Evolutionary conservation across 2,797 vertebrate genomes (phyloP).

Genomic region (Zenarchopterus dispar): DNA sequence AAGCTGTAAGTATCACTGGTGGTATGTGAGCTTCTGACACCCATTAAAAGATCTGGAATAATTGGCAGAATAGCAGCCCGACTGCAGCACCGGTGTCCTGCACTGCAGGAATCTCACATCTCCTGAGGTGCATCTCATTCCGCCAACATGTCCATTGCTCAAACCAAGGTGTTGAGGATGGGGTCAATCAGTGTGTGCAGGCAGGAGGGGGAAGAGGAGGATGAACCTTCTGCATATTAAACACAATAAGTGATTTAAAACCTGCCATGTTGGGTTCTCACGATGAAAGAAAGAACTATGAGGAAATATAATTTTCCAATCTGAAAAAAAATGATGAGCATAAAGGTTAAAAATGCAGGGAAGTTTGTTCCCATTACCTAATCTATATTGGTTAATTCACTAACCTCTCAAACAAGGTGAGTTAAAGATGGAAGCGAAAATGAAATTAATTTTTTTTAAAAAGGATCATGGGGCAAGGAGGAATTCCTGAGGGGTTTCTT

Average conservation of each 20-base stretch:
- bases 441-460: no score
- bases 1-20: conserved; percentile 25
- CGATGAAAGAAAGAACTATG: background rate
- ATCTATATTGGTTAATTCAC: conserved; percentile 2
- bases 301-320: background rate
- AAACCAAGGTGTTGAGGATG: conserved; percentile 23
- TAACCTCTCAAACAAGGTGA: conserved; percentile 84
- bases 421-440: conserved; percentile 34
- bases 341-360: conserved; percentile 1
- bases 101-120: conserved; percentile 88
- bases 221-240: conserved; percentile 10
- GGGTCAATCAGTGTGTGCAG: conserved; percentile 12
- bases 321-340: background rate
- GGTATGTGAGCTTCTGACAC: conserved; percentile 35
- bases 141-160: conserved; percentile 87
- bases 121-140: conserved; percentile 87
- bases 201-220: conserved; percentile 1
- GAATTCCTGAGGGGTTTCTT: conserved; percentile 41
- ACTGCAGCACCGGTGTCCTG: conserved; percentile 82
- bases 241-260: conserved; percentile 2
- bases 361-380: background rate
- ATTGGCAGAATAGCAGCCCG: conserved; percentile 69
- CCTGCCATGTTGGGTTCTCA: background rate
- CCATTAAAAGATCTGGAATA: conserved; percentile 47
- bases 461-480: conserved; percentile 1